Evolutionary conservation across 2,113 vertebrate genomes (phyloP).

Genomic region (Muntiacus muntjak): DNA sequence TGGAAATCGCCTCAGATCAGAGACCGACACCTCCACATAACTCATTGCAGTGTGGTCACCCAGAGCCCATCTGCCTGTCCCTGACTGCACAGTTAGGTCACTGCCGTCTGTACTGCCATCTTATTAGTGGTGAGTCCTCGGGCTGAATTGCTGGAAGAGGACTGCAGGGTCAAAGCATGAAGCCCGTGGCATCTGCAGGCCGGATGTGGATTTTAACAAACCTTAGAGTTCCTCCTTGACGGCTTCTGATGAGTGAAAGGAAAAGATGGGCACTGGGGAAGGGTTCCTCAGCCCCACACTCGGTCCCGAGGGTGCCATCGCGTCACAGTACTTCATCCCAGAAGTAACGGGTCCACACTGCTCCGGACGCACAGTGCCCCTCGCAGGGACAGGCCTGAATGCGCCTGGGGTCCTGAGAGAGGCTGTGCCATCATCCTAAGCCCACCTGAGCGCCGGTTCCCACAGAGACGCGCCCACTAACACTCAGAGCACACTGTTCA

Average conservation of each 20-base stretch:
- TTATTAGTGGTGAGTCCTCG: background rate
- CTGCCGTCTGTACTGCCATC: background rate
- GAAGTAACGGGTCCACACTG: background rate
- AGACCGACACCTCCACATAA: background rate
- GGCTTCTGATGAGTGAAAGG: background rate
- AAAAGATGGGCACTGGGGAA: no score
- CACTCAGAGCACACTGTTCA: accelerated
- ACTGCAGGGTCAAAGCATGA: background rate
- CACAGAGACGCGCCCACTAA: accelerated
- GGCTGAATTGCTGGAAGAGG: background rate
- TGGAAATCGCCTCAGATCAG: background rate
- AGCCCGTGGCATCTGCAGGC: background rate
- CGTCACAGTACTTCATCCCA: background rate
- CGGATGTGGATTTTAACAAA: background rate
- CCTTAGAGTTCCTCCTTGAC: background rate
- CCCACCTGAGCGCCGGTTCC: background rate
- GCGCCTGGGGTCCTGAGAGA: background rate
- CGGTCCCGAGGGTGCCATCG: accelerated
- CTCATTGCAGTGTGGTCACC: accelerated
- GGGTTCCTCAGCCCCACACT: background rate
- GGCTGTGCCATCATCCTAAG: accelerated
- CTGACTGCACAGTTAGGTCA: no score
- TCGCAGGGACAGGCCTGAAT: background rate
- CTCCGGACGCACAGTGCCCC: background rate
- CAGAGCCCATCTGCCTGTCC: no score